phyloP scores from a whole-genome alignment of 1,140 invertebrate species.

The Drosophila asahinai region DNA sequence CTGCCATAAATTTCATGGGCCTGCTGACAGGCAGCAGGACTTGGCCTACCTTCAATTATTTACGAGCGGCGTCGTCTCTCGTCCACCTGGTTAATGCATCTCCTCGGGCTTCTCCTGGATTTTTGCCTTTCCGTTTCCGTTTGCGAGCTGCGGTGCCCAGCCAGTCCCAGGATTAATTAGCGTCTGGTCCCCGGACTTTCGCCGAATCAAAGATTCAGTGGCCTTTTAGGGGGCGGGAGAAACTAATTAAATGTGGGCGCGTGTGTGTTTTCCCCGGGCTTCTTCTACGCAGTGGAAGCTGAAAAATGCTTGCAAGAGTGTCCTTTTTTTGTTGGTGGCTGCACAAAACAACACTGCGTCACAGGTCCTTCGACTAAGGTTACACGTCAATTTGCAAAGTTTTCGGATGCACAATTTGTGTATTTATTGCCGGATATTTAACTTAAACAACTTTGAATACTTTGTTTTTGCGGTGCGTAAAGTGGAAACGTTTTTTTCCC shows the following conservation, averaged over 20 bases:
- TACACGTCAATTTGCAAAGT: background rate
- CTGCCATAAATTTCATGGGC: conserved; percentile 55
- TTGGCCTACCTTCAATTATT: conserved; percentile 78
- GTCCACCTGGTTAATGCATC: conserved; percentile 45
- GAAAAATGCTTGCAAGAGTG: conserved; percentile 26
- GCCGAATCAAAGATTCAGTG: conserved; percentile 40
- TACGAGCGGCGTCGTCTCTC: conserved; percentile 51
- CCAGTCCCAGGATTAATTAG: conserved; percentile 50
- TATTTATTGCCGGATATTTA: conserved; percentile 12
- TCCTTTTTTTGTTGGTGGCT: conserved; percentile 43
- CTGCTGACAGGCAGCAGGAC: conserved; percentile 50
- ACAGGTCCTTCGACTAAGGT: conserved; percentile 34
- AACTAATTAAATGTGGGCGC: conserved; percentile 29
- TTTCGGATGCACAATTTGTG: conserved; percentile 3
- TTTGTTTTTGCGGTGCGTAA: conserved; percentile 20
- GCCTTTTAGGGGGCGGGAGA: background rate
- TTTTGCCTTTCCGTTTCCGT: conserved; percentile 11
- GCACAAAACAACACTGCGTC: conserved; percentile 26
- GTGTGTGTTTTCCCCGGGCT: conserved; percentile 35
- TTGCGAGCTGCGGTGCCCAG: conserved; percentile 10
- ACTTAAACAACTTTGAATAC: conserved; percentile 12
- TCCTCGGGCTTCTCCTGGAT: conserved; percentile 10
- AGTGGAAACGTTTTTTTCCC: conserved; percentile 19
- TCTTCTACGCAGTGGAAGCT: conserved; percentile 65
- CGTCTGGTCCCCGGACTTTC: conserved; percentile 26